Evolutionary conservation across 2,888 invertebrate genomes (phyloP), one percentile per base, ranked within the genome.

Genomic region (Mamestra brassicae): DNA sequence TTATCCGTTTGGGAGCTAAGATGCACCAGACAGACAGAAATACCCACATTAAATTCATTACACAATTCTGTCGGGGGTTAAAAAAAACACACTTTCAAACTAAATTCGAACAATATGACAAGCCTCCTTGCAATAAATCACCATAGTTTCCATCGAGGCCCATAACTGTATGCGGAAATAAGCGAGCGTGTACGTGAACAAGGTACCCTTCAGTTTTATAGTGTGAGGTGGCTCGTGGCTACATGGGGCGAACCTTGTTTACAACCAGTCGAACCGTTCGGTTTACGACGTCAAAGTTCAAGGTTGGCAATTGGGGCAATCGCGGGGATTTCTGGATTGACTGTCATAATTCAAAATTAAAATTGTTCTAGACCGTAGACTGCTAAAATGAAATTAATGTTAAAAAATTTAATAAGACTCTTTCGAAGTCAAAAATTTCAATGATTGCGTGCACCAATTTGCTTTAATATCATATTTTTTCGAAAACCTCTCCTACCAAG

Each of bases 141-240:
- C 38, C n/a, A 58, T 70, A 77, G 67, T 76, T 76, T 72, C 75
- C 64, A 87, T 80, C 74, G 74, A 74, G 57, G 61, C 47, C 57
- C 26, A 63, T 76, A 79, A 64, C 70, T 6, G 26, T 61, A 72
- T 58, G 64, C 85, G 88, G 86, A 86, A 87, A 81, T 76, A 70
- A 65, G 79, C 68, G 69, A 87, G 80, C 82, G 78, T 80, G 80
- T 76, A 65, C 73, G 76, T 79, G 50, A 74, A 85, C 68, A 75
- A 72, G 72, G 74, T 78, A 76, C 75, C 80, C 83, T 85, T 87
- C 78, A 76, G 76, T 77, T 84, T 87, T 87, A 86, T 86, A 76
- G 82, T 74, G 57, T 42, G 45, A 13, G 42, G 42, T 42, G 42
- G 62, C 66, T 54, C 61, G 76, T 78, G 78, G 68, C 77, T 71